Base-by-base conservation (phyloP, 2,113 vertebrate genomes). In the Marmota flaviventris region DNA sequence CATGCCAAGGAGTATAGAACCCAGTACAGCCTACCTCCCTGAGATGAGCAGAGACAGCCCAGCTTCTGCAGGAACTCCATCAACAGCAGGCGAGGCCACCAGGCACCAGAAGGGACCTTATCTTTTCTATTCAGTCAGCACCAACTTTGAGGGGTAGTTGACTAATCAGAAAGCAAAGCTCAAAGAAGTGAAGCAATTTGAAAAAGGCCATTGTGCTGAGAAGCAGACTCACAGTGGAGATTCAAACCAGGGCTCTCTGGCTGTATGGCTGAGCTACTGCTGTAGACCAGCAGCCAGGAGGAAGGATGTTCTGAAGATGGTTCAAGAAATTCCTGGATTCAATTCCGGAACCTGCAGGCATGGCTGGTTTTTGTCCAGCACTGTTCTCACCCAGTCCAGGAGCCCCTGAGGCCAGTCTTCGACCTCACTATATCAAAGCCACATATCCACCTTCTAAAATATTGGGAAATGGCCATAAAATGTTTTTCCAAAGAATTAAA, bases 331-430 rank as follows among this genome's bases (percentile, higher is more conserved):
- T 51, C 24, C 56, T 61, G 24, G 34, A 16, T 45, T 96, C 65
- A 32, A 10, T n/a, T 73, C 42, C 25, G 51, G 24, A 56, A 27
- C 16, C 58, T 12, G 58, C 8, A 37, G n/a, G 39, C 18, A 17
- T 25, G 5, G 34, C 37, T 75, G 0, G 42, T 24, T 65, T n/a
- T 1, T 0, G 2, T 67, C 17, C 39, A 37, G 18, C 7, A 58
- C 92, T 67, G 12, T 6, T 24, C 70, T 93, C 45, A 25, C 70
- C 70, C 70, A 34, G 42, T 6, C 34, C 5, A 18, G 67, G 72
- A 8, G 22, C 2, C n/a, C 32, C 77, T 4, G 20, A 45, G 61
- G 58, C 14, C 65, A 70, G 34, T 37, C 76, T 53, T 24, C 37
- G 13, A 25, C 34, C 24, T 69, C 39, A 17, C n/a, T 70, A 39